phyloP scores from a whole-genome alignment of 2,113 vertebrate species.

The Perca fluviatilis region DNA sequence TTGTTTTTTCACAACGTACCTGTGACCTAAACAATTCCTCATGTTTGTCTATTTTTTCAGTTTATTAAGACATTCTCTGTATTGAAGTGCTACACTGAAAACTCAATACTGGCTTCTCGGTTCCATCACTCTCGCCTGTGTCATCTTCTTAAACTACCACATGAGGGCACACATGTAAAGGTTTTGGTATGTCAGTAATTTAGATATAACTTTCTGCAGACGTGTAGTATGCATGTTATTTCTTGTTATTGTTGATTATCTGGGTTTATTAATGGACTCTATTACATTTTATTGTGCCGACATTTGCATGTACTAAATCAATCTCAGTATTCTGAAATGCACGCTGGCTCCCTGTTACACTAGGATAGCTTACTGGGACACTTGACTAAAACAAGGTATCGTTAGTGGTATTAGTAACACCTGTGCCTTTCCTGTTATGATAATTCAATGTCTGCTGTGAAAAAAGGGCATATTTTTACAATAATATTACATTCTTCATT shows the following conservation, averaged over 20 bases:
- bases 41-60: neutral
- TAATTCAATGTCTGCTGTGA: neutral
- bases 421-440: neutral
- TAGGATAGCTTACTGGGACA: neutral
- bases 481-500: neutral
- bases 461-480: neutral
- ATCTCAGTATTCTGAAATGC: neutral
- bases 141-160: constrained; percentile 41
- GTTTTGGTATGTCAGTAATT: neutral
- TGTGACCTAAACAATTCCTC: neutral
- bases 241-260: neutral
- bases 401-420: neutral
- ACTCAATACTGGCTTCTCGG: neutral
- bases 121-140: constrained; percentile 1
- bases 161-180: constrained; percentile 47
- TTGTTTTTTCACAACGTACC: neutral
- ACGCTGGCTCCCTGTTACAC: neutral
- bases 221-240: neutral
- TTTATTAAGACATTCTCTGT: neutral
- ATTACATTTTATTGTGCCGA: neutral
- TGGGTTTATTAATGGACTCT: neutral
- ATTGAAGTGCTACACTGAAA: neutral
- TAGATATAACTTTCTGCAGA: neutral
- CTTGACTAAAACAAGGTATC: neutral
- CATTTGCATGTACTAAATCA: neutral